Evolutionary conservation across 2,888 invertebrate genomes (phyloP).

Genomic region (Blastobasis lacticolella): DNA sequence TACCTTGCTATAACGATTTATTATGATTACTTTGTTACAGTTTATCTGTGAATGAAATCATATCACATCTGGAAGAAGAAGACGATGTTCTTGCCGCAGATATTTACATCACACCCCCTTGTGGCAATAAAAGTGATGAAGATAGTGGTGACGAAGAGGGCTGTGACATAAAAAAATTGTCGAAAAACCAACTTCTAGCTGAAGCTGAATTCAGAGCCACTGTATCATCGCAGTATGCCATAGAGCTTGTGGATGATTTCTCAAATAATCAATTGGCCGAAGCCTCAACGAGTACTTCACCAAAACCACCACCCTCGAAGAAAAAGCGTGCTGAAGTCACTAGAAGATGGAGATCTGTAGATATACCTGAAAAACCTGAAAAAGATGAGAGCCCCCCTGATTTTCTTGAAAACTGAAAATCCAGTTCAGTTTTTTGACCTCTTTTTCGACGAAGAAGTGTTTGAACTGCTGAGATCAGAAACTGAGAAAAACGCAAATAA

Average conservation of each 20-base stretch:
- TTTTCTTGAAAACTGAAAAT: constrained; percentile 7
- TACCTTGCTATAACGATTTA: too few relatives aligned
- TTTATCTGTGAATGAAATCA: constrained; percentile 9
- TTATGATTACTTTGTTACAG: constrained; percentile 6
- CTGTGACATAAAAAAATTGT: constrained; percentile 12
- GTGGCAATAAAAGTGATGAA: too few relatives aligned
- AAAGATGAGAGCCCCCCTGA: constrained; percentile 6
- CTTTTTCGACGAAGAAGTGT: constrained; percentile 9
- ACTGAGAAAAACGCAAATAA: constrained; percentile 13
- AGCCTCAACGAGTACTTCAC: constrained; percentile 7
- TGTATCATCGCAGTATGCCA: constrained; percentile 5
- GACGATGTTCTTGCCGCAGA: too few relatives aligned
- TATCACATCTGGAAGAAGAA: constrained; percentile 9
- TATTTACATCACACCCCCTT: too few relatives aligned
- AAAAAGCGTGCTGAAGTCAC: constrained; percentile 6
- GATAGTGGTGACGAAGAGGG: not conserved
- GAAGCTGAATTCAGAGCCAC: constrained; percentile 12
- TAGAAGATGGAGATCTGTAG: constrained; percentile 8
- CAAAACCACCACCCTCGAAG: constrained; percentile 3
- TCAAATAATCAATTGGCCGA: constrained; percentile 6
- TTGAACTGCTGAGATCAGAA: constrained; percentile 10
- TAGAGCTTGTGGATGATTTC: constrained; percentile 5
- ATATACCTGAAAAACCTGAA: constrained; percentile 10
- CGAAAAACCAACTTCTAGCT: constrained; percentile 10
- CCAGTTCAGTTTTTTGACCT: constrained; percentile 12